Conservation (phyloP, 2,113 vertebrate species). For the Erythrolamprus reginae region DNA sequence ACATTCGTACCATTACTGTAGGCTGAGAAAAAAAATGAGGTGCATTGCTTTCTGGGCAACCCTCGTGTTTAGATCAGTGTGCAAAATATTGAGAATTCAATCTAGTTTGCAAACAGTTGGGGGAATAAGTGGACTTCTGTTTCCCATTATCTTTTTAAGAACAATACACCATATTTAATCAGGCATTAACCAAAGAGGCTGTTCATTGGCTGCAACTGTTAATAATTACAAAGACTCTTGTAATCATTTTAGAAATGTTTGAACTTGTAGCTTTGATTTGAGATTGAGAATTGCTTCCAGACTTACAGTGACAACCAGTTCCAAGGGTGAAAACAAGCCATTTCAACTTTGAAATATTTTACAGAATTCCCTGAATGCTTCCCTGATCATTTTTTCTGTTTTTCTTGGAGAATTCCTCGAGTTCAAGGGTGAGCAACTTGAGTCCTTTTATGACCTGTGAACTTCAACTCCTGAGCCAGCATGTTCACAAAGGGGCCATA, state of each 20-base stretch:
- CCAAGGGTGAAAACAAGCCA: not conserved
- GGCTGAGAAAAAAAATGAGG: too few relatives aligned
- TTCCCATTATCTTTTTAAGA: not conserved
- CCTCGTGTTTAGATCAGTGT: not conserved
- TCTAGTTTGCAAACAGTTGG: not conserved
- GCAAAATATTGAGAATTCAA: not conserved
- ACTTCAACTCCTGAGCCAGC: not conserved
- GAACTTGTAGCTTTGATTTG: not conserved
- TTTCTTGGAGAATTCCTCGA: not conserved
- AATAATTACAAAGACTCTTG: not conserved
- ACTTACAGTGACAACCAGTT: not conserved
- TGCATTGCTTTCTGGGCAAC: too few relatives aligned
- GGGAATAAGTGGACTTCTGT: not conserved
- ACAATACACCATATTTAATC: not conserved
- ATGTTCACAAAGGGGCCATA: not conserved
- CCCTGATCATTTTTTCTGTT: not conserved
- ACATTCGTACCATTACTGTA: too few relatives aligned
- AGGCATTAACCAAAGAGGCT: not conserved
- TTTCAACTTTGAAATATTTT: not conserved
- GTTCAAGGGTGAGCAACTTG: not conserved
- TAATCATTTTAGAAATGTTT: not conserved
- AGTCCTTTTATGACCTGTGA: not conserved
- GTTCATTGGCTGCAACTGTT: not conserved
- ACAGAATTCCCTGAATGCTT: not conserved
- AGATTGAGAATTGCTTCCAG: not conserved